Base-by-base conservation (phyloP, 2,888 invertebrate genomes). In the Sturmia bella region DNA sequence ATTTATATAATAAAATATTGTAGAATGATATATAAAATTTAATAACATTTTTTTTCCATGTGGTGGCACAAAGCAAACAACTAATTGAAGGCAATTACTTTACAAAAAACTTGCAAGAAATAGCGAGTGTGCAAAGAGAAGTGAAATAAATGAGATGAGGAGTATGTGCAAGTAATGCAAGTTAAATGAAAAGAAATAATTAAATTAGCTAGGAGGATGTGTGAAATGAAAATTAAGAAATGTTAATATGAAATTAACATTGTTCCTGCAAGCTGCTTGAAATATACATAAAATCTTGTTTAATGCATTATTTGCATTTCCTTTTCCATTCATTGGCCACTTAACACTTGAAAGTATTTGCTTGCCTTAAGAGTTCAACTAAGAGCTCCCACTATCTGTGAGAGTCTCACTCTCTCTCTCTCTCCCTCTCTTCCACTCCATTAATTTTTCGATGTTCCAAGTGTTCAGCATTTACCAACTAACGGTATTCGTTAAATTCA, bases 11-110 rank as follows among this genome's bases (percentile, higher is more conserved):
- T 43, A 59, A 41, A 59, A 13, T 41, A 13, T 24, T 50, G 48
- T 64, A 3, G 48, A 64, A 48, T 69, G 48, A 37, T 50, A 57
- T 21, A 70, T 70, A 70, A 59, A 37, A 70, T 50, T 72, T 41
- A 41, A 66, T 66, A 66, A 39, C n/a, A 17, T 15, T 37, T 61
- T 59, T 24, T 70, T 70, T 7, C n/a, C 21, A 39, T 52, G 12
- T 59, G 59, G 27, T 75, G 59, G n/a, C 41, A 27, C 57, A 57
- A 27, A 50, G 48, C 48, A 70, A 54, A 48, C 17, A 12, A 19
- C 57, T 78, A 78, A 81, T 81, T 81, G 77, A 64, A 81, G 73
- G 39, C 81, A 81, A 81, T 81, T 81, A 61, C 69, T 74, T 70
- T 63, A 70, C 48, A 64, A 70, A 64, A 70, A 32, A 56, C 50